Evolutionary conservation across 2,797 vertebrate genomes (phyloP), one percentile per base, ranked within the genome.

Genomic region (Myripristis jacobus): DNA sequence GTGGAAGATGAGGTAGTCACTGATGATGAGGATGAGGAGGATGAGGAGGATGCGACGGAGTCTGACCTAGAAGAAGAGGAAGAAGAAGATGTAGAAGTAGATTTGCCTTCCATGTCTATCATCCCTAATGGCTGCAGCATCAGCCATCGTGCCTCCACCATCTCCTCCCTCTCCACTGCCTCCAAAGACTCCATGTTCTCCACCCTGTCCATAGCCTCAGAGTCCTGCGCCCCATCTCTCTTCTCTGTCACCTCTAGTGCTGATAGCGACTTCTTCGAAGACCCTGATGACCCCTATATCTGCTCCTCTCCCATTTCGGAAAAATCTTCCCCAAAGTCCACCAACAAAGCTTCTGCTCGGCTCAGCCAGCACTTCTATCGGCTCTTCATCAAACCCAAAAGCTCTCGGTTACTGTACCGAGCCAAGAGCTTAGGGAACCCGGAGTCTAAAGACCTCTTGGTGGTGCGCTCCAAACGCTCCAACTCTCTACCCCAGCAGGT

Each of bases 201-300:
- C 0, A 94, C 94, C 27, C 81, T 95, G 66, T 94, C 96, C 0
- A 60, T 88, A 10, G 47, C 92, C 43, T 94, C 96, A 1, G 94
- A 83, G 67, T 95, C 92, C 43, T 92, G 95, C 18, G 77, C 95
- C 11, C 94, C 92, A 0, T 97, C 95, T 0, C 95, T 96, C 0
- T 93, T 95, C 68, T 98, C 96, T 0, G 92, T 94, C 60, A 88
- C 96, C n/a, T 98, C 95, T 0, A 96, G 94, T 59, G 80, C 89
- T 41, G 98, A 99, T 78, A 98, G 97, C 0, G 98, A 97, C 80
- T 98, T 95, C 2, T 93, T 90, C 0, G 98, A 99, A 22, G 98
- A 98, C 68, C 92, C 86, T 0, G 97, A 98, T 0, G 97, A 98
- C 0, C 92, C 93, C 16, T 77, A 82, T 19, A 89, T 73, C 62